Percentiles rank a stretch among this genome's conserved stretches.
phyloP scores from a whole-genome alignment of 2,888 invertebrate species.

The Andrena flavipes region DNA sequence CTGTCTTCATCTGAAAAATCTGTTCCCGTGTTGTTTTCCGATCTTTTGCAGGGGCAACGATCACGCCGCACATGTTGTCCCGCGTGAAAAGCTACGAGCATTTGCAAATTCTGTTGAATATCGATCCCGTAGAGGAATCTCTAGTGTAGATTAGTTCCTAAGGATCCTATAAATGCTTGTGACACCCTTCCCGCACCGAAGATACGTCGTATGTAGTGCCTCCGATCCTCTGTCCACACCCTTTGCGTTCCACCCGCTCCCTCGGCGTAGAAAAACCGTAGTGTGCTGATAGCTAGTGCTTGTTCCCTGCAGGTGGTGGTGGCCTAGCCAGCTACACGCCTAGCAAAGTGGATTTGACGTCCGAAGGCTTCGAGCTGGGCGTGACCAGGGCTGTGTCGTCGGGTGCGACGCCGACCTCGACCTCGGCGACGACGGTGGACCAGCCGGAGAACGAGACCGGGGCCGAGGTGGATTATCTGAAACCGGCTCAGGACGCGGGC shows the following conservation, averaged over 20 bases:
- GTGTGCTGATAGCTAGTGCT: conserved; percentile 40
- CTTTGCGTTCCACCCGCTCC: neutral
- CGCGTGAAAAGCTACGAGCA: conserved; percentile 19
- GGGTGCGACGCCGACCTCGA: conserved; percentile 68
- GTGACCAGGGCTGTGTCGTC: conserved; percentile 88
- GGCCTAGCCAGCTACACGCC: conserved; percentile 93
- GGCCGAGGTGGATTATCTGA: conserved; percentile 82
- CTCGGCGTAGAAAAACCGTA: neutral
- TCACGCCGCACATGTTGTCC: conserved; percentile 36
- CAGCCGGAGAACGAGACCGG: conserved; percentile 62
- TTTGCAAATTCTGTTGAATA: conserved; percentile 60
- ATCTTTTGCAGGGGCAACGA: conserved; percentile 65
- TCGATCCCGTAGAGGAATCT: conserved; percentile 67
- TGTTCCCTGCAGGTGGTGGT: conserved; percentile 78
- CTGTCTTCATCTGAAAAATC: neutral
- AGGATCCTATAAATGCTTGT: neutral
- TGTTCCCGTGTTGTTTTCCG: conserved; percentile 38
- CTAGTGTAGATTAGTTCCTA: conserved; percentile 60
- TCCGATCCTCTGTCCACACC: neutral
- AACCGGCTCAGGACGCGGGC: conserved; percentile 84
- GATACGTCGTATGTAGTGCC: neutral
- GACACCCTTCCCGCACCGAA: neutral
- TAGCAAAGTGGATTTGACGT: conserved; percentile 89
- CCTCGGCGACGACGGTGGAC: conserved; percentile 40
- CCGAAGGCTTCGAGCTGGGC: conserved; percentile 91